Base-by-base conservation (phyloP, 2,888 invertebrate genomes). In the Orgyia antiqua region DNA sequence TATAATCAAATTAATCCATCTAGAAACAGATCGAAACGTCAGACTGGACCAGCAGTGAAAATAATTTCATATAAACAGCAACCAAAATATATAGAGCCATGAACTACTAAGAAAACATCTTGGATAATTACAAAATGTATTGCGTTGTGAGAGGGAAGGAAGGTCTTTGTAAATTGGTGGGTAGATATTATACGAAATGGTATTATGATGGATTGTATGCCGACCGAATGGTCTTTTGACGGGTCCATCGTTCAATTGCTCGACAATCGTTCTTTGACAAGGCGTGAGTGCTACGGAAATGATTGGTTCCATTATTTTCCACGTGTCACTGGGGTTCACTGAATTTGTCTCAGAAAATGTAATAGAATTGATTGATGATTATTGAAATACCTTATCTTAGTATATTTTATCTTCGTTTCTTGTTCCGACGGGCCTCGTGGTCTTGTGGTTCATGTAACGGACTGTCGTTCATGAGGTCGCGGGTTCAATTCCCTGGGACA, bases 1-100 rank as follows among this genome's bases (percentile, higher is more conserved):
- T 42, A 67, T 83, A 78, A 86, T 86, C 83, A 82, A 80, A 83
- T 84, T 82, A 83, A 86, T 84, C 84, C 84, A 86, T 86, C 83
- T 82, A 70, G 70, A 66, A 73, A 66, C 75, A 75, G 74, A 86
- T 84, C 84, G 84, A 83, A 86, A 83, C 76, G 84, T 80, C 84
- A 83, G 72, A 50, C 61, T 62, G 69, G 66, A 67, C 72, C 66
- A 68, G 70, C 71, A 72, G 68, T 74, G 77, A 76, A 82, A 79
- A 83, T 78, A 77, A 82, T 82, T 82, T 78, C 72, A 70, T 68
- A 60, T 43, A 45, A 45, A 58, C 57, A 50, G 46, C 43, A 44
- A 29, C 73, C 50, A 56, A 20, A 29, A 13, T 44, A 31, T 13
- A 26, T 45, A 55, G 73, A 58, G 4, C 69, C 32, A 21, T 33